Evolutionary conservation across 2,888 invertebrate species (phyloP).

Genomic region (Chironomus tentans): DNA sequence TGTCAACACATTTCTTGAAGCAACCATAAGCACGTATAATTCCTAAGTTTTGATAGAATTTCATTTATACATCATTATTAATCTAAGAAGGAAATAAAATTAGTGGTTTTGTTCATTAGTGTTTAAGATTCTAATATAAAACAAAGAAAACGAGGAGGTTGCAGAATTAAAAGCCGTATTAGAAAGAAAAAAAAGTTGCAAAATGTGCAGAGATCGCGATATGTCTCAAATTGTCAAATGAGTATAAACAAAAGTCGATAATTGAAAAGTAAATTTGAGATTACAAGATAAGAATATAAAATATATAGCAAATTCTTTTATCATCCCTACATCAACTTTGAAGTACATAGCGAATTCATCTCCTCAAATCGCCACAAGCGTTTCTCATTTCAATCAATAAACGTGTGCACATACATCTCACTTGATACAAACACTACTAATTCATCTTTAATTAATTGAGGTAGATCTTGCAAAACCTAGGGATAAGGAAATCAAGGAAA

Average conservation of each 20-base stretch:
- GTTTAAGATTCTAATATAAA: background rate
- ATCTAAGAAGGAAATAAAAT: background rate
- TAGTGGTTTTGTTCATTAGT: background rate
- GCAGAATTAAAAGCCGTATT: background rate
- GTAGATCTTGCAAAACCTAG: background rate
- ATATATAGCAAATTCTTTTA: background rate
- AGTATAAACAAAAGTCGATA: background rate
- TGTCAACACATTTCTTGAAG: constrained; percentile 85
- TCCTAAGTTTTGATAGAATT: background rate
- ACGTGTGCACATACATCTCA: background rate
- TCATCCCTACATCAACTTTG: background rate
- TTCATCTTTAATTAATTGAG: background rate
- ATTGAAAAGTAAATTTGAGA: background rate
- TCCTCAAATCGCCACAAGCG: background rate
- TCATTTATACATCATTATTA: background rate
- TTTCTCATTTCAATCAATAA: background rate
- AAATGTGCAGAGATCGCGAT: constrained; percentile 47
- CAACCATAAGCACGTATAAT: constrained; percentile 65
- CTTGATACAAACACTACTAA: background rate
- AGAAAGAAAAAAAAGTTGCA: constrained; percentile 28
- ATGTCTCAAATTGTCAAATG: constrained; percentile 34
- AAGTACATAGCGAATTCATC: background rate
- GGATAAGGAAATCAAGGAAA: background rate
- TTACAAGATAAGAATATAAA: background rate
- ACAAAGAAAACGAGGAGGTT: background rate